These are phyloP conservation scores for Piezodorus guildinii DNA, from an alignment of 1,140 invertebrate genomes.

Conservation along the genomic window DNA sequence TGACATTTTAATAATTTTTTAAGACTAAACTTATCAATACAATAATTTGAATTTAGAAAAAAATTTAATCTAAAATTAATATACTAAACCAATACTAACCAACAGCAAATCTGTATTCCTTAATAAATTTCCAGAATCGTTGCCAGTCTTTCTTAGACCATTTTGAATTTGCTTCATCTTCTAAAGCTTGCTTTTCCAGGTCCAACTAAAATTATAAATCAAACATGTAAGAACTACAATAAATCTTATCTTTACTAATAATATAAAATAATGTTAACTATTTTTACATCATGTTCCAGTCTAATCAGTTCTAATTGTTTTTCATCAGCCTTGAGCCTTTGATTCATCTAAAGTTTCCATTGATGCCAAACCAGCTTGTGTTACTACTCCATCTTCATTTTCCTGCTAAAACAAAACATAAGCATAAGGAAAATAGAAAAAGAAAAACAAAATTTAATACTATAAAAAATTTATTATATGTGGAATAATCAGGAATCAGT, in stretches of 20 bases:
- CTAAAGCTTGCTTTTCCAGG: conserved; percentile 25
- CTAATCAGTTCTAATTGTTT: conserved; percentile 59
- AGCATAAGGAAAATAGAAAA: not conserved
- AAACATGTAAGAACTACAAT: conserved; percentile 2
- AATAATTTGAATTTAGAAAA: no score
- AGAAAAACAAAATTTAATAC: no score
- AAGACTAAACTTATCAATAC: no score
- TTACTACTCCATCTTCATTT: conserved; percentile 40
- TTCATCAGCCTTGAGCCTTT: conserved; percentile 39
- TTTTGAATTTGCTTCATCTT: conserved; percentile 21
- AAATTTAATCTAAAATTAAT: no score
- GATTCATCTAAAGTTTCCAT: conserved; percentile 62
- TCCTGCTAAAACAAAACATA: conserved; percentile 18
- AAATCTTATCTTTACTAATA: not conserved
- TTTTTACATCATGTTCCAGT: conserved; percentile 34
- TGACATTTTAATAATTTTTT: no score
- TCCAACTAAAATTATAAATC: conserved; percentile 24
- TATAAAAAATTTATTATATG: no score
- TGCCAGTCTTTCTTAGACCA: conserved; percentile 23
- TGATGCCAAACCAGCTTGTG: conserved; percentile 56
- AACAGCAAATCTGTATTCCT: conserved; percentile 16
- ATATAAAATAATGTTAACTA: no score
- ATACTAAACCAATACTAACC: not conserved
- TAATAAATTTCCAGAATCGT: conserved; percentile 12
- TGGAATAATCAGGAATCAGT: no score